phyloP scores from a whole-genome alignment of 2,888 invertebrate species.

The Andrena fulva region DNA sequence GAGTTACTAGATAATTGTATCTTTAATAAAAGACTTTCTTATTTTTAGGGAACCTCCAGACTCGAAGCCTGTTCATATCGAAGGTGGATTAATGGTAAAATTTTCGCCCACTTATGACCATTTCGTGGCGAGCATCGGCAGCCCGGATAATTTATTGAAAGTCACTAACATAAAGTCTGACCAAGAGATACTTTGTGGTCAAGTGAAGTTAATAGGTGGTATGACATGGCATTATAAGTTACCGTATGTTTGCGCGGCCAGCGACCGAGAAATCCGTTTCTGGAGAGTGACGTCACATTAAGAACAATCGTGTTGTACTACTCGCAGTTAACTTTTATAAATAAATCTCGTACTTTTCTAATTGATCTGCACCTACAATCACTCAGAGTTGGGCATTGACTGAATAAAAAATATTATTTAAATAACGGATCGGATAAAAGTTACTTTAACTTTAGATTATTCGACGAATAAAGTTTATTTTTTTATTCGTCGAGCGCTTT shows the following conservation, averaged over 20 bases:
- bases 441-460: too few relatives aligned
- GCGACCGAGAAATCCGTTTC: conserved; percentile 87
- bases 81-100: conserved; percentile 87
- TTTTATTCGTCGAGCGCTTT: too few relatives aligned
- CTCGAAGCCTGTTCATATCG: conserved; percentile 87
- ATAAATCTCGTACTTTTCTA: conserved; percentile 33
- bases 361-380: neutral
- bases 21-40: conserved; percentile 5
- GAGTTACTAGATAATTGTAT: conserved; percentile 4
- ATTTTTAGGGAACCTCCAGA: conserved; percentile 87
- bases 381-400: too few relatives aligned
- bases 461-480: too few relatives aligned
- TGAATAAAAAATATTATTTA: too few relatives aligned
- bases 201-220: conserved; percentile 87
- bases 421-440: too few relatives aligned
- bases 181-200: conserved; percentile 86
- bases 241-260: conserved; percentile 87
- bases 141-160: conserved; percentile 89
- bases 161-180: conserved; percentile 87
- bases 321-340: conserved; percentile 8
- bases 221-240: conserved; percentile 88
- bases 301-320: neutral
- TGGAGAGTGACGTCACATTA: conserved; percentile 86
- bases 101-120: conserved; percentile 88
- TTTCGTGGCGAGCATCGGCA: conserved; percentile 89